phyloP scores from a whole-genome alignment of 1,140 invertebrate genomes.

The Drosophila sechellia region DNA sequence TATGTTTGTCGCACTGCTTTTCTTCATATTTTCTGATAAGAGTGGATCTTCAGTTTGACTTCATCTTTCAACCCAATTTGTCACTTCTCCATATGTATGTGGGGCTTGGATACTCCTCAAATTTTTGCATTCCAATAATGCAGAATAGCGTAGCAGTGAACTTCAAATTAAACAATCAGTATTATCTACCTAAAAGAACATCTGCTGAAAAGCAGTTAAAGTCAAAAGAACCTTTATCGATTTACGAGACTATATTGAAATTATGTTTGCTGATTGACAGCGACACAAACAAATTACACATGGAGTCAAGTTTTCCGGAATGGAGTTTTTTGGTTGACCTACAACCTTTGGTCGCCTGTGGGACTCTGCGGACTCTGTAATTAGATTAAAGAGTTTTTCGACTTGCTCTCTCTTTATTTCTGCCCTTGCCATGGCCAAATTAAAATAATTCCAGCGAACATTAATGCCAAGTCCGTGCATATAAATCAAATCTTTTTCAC shows the following conservation, averaged over 20 bases:
- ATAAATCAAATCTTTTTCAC: conserved; percentile 67
- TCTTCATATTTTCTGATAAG: conserved; percentile 15
- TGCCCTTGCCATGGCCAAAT: conserved; percentile 38
- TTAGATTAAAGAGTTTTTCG: conserved; percentile 39
- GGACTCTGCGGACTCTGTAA: conserved; percentile 21
- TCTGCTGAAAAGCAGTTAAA: neutral
- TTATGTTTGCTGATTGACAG: conserved; percentile 12
- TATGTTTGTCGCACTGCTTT: conserved; percentile 4
- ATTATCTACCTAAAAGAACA: too few species aligned
- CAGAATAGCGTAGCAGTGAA: too few species aligned
- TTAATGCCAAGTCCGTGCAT: conserved; percentile 68
- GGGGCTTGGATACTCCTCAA: neutral
- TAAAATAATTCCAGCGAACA: conserved; percentile 75
- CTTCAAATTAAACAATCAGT: too few species aligned
- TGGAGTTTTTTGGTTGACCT: conserved; percentile 16
- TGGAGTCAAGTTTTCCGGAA: neutral
- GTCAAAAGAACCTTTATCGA: conserved; percentile 12
- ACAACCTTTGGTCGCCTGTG: conserved; percentile 28
- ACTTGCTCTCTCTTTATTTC: neutral
- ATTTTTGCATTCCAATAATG: too few species aligned
- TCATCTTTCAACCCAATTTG: neutral
- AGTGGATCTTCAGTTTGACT: conserved; percentile 27
- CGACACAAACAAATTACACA: conserved; percentile 1
- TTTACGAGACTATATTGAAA: neutral
- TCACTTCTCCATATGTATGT: neutral